Conservation (phyloP, 2,797 vertebrate species). For the Rhadinocentrus ornatus region DNA sequence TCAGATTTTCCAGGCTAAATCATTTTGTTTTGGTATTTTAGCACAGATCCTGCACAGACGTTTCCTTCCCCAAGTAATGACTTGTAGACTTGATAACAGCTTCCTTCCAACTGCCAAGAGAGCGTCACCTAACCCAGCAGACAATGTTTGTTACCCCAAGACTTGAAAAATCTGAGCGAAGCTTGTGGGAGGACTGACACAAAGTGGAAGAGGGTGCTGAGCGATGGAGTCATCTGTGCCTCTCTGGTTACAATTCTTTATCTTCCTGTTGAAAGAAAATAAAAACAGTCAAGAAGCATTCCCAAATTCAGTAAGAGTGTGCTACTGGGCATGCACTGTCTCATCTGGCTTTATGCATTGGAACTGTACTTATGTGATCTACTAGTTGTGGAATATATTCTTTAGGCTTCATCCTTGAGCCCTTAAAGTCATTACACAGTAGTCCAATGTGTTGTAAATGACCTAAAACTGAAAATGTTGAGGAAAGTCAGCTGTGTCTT, state of each 20-base stretch:
- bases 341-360: not conserved
- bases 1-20: slow-evolving; percentile 41
- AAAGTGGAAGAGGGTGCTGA: slow-evolving; percentile 57
- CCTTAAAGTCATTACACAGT: slow-evolving; percentile 31
- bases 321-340: not conserved
- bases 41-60: slow-evolving; percentile 10
- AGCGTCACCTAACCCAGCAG: slow-evolving; percentile 15
- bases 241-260: slow-evolving; percentile 73
- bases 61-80: slow-evolving; percentile 9
- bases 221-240: slow-evolving; percentile 72
- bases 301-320: not conserved
- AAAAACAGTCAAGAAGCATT: slow-evolving; percentile 15
- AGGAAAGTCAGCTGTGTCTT: slow-evolving; percentile 12
- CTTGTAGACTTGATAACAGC: slow-evolving; percentile 16
- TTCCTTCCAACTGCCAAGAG: slow-evolving; percentile 4
- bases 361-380: slow-evolving; percentile 12
- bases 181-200: slow-evolving; percentile 42
- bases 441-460: slow-evolving; percentile 16
- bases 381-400: slow-evolving; percentile 8
- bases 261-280: slow-evolving; percentile 68
- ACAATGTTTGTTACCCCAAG: slow-evolving; percentile 43
- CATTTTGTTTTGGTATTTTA: slow-evolving; percentile 43
- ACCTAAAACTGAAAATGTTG: slow-evolving; percentile 29
- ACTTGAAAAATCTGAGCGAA: slow-evolving; percentile 30
- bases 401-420: not conserved